Base-by-base conservation (phyloP, 2,113 vertebrate species). In the Oncorhynchus tshawytscha region DNA sequence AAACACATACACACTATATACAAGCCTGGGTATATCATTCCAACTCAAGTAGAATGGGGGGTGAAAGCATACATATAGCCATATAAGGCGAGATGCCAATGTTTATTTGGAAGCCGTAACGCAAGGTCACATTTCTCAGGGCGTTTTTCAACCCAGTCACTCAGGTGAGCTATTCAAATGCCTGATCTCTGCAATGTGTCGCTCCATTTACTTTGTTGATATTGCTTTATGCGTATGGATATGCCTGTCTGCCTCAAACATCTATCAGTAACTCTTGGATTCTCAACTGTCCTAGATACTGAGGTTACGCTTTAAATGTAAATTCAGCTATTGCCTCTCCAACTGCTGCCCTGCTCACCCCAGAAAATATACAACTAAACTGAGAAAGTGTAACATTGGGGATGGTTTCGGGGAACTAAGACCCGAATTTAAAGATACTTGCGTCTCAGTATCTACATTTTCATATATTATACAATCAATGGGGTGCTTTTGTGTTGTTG, bases 231-330 rank as follows among this genome's bases (percentile, higher is more conserved):
- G 59, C n/a, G n/a, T 22, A 8, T 62, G 59, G 59, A 62, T 62
- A n/a, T 62, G 59, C 18, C 59, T n/a, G 18, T 62, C 18, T 62
- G 59, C 74, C 65, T 67, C 48, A 48, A 62, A 74, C 79, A 81
- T 72, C 79, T 49, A 45, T 45, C 39, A 45, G 39, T 11, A 45
- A 45, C 39, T 45, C 39, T 11, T 45, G 70, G 67, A 49, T 78
- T 31, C 70, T 51, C 34, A 57, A 65, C 71, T 25, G 67, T 70
- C 76, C 76, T 73, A 78, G 39, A 45, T 81, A 69, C 73, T 70
- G 39, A 72, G 67, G 54, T 57, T 27, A 69, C 29, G 34, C 73
- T 70, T 81, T 60, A 78, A 76, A 81, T 78, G 9, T 45, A 12
- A 45, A 45, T 45, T 24, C 64, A 73, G n/a, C 59, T n/a, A 9